Evolutionary conservation across 2,797 vertebrate species (phyloP).

Genomic region (Myripristis jacobus): DNA sequence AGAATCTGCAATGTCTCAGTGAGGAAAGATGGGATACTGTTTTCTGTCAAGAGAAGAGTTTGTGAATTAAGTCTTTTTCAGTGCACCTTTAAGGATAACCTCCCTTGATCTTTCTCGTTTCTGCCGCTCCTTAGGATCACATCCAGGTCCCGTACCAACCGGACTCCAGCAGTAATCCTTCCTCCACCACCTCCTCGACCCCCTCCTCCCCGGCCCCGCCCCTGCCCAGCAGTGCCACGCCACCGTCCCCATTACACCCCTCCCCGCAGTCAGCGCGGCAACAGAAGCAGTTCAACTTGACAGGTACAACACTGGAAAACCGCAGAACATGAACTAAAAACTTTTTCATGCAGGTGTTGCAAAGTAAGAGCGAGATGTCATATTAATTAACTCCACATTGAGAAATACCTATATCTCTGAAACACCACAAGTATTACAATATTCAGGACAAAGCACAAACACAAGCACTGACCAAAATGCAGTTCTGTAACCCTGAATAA

Average conservation of each 20-base stretch:
- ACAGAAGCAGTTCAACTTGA: constrained; percentile 96
- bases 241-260: constrained; percentile 94
- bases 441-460: neutral
- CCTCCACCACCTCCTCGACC: constrained; percentile 97
- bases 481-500: neutral
- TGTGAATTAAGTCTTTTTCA: too few relatives aligned
- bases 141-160: constrained; percentile 97
- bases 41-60: too few relatives aligned
- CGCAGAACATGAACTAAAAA: neutral
- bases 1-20: too few relatives aligned
- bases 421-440: neutral
- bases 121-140: constrained; percentile 88
- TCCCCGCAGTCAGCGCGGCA: constrained; percentile 94
- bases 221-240: constrained; percentile 94
- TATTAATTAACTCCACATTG: neutral
- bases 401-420: too few relatives aligned
- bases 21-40: too few relatives aligned
- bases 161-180: constrained; percentile 99
- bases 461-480: too few relatives aligned
- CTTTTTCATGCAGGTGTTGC: neutral
- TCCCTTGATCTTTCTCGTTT: neutral
- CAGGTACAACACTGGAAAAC: constrained; percentile 85
- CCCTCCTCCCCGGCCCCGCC: constrained; percentile 96
- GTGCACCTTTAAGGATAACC: neutral
- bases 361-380: neutral